phyloP scores from a whole-genome alignment of 2,113 vertebrate genomes.

The Pomatostomus ruficeps region DNA sequence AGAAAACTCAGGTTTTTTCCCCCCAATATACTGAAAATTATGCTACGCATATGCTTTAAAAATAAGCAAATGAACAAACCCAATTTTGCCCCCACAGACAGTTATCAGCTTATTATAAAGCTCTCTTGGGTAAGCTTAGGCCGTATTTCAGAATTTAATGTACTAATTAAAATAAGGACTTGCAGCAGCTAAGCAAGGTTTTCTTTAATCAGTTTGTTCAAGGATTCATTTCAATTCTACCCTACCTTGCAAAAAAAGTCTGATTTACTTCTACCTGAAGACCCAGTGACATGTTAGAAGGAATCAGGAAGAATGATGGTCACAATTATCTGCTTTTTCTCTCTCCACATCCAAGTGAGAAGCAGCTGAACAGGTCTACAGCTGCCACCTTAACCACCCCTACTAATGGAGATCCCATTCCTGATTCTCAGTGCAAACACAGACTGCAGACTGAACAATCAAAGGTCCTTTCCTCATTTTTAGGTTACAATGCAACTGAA shows the following conservation, averaged over 20 bases:
- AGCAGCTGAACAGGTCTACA: neutral
- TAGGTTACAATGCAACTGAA: neutral
- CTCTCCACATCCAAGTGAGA: neutral
- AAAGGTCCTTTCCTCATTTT: neutral
- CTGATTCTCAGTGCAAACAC: neutral
- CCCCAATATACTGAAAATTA: neutral
- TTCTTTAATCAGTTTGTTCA: neutral
- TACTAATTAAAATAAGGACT: constrained; percentile 3
- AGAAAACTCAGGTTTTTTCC: neutral
- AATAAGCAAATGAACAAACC: neutral
- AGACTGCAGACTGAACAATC: neutral
- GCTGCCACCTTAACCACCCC: neutral
- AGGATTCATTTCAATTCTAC: neutral
- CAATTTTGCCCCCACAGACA: neutral
- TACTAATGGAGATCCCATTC: neutral
- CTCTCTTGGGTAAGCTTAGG: neutral
- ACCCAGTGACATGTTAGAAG: neutral
- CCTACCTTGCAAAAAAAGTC: neutral
- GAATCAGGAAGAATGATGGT: neutral
- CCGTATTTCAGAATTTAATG: neutral
- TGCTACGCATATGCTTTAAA: neutral
- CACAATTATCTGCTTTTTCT: neutral
- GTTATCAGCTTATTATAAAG: neutral
- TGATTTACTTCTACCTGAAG: neutral
- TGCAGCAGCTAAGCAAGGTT: neutral